Percentiles rank a stretch among this genome's conserved stretches.
phyloP scores from a whole-genome alignment of 2,113 vertebrate genomes.

The Regulus satrapa region DNA sequence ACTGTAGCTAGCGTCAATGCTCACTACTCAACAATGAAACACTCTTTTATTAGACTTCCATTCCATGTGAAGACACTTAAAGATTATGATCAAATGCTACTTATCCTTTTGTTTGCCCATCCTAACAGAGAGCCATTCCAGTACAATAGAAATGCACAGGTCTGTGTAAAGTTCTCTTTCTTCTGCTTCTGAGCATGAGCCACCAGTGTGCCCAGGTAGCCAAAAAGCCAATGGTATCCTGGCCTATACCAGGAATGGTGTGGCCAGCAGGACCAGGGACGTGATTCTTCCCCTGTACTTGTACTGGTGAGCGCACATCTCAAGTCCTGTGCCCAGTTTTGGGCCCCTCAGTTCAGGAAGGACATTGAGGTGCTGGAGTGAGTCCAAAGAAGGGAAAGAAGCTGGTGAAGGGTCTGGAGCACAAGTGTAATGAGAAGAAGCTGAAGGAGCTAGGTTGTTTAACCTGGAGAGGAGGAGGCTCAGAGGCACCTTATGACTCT shows the following conservation, averaged over 20 bases:
- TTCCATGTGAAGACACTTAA: background rate
- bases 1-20: background rate
- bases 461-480: background rate
- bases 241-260: background rate
- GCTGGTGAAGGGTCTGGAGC: background rate
- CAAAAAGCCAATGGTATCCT: background rate
- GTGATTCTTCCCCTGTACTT: background rate
- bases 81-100: background rate
- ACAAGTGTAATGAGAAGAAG: background rate
- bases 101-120: background rate
- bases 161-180: background rate
- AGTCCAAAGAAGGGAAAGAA: background rate
- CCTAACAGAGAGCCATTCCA: background rate
- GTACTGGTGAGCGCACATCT: background rate
- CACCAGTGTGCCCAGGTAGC: background rate
- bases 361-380: background rate
- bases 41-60: background rate
- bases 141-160: background rate
- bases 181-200: background rate
- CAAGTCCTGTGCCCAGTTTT: fast-evolving
- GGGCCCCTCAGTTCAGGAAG: background rate
- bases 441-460: background rate
- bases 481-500: background rate
- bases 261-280: background rate
- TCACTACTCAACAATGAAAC: background rate